Percentiles rank a stretch among this genome's conserved stretches.
Evolutionary conservation across 2,797 vertebrate species (phyloP).

Genomic region (Sebastiscus tertius): DNA sequence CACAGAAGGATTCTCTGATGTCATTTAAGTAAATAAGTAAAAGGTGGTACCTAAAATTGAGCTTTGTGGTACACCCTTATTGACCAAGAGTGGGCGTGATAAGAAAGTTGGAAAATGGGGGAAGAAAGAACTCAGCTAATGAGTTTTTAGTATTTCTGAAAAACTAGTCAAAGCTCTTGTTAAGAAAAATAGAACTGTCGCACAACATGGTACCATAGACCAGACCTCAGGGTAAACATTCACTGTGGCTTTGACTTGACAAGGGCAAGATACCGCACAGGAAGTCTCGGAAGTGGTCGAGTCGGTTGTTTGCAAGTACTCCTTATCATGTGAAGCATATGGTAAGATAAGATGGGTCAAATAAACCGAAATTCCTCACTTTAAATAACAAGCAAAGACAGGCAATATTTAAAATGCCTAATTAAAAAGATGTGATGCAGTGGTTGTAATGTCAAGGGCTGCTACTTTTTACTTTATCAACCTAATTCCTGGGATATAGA

Average conservation of each 20-base stretch:
- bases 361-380: not conserved
- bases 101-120: not conserved
- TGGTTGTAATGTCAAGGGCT: not conserved
- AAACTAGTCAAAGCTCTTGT: not conserved
- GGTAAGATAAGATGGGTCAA: not conserved
- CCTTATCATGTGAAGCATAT: not conserved
- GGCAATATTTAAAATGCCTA: not conserved
- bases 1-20: not conserved
- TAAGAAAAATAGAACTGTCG: not conserved
- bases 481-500: not conserved
- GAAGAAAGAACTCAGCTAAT: not conserved
- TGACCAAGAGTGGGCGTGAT: not conserved
- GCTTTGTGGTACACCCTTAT: too few relatives aligned
- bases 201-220: not conserved
- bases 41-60: too few relatives aligned
- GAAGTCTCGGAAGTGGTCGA: not conserved
- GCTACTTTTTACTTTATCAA: not conserved
- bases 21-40: not conserved
- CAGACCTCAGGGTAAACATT: not conserved
- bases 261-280: fast-evolving
- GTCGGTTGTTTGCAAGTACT: not conserved
- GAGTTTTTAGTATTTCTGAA: not conserved
- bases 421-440: not conserved
- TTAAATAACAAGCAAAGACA: not conserved
- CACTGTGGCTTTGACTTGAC: not conserved